Percentiles rank a stretch among this genome's conserved stretches.
These are phyloP conservation scores for Autographa pulchrina DNA, from an alignment of 2,888 invertebrate species.

Conservation along the genomic window DNA sequence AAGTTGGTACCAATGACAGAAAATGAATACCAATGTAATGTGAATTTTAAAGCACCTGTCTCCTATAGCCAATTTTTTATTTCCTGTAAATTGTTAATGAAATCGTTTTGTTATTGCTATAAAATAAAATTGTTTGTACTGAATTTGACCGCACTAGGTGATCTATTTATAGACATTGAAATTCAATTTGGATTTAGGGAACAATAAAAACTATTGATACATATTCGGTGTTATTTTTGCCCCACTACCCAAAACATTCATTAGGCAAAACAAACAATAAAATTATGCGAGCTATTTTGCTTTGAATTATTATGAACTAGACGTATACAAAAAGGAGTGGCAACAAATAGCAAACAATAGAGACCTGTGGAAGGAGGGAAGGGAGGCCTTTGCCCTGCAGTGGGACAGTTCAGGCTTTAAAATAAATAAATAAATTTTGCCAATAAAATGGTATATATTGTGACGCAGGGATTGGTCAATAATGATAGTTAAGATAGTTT, in stretches of 20 bases:
- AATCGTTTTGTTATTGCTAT: conserved; percentile 49
- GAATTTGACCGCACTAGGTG: conserved; percentile 35
- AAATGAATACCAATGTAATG: conserved; percentile 37
- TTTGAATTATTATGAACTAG: no score
- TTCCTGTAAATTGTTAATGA: conserved; percentile 47
- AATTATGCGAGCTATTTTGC: neutral
- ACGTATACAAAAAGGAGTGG: no score
- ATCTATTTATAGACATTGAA: neutral
- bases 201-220: conserved; percentile 12
- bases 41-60: conserved; percentile 33
- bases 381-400: no score
- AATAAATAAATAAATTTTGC: no score
- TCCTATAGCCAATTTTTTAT: conserved; percentile 52
- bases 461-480: neutral
- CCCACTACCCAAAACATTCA: neutral
- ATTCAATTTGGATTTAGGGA: conserved; percentile 7
- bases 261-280: neutral
- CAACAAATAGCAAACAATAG: no score
- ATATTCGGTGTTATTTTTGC: conserved; percentile 8
- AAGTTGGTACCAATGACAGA: conserved; percentile 24
- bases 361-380: no score
- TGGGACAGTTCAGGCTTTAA: no score
- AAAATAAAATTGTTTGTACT: conserved; percentile 31
- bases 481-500: no score
- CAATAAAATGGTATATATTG: neutral